These are phyloP conservation scores for Temnothorax rugatulus DNA, from an alignment of 2,888 invertebrate species.

Conservation along the genomic window DNA sequence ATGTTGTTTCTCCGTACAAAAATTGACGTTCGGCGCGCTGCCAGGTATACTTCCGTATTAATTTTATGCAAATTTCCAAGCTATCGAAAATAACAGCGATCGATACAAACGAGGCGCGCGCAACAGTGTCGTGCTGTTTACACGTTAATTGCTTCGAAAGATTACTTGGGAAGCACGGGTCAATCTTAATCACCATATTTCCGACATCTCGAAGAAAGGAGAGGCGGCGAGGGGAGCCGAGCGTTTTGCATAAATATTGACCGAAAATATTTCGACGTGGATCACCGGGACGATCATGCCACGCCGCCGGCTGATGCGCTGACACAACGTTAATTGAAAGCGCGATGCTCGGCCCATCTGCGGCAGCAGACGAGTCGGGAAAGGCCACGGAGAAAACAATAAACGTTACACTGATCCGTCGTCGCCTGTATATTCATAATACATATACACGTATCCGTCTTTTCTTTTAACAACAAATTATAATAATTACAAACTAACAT, in stretches of 20 bases:
- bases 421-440: background rate
- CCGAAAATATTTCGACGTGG: slow-evolving; percentile 81
- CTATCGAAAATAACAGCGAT: slow-evolving; percentile 40
- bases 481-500: background rate
- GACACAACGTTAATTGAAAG: slow-evolving; percentile 83
- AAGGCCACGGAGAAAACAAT: slow-evolving; percentile 23
- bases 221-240: slow-evolving; percentile 34
- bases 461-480: background rate
- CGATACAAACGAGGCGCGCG: slow-evolving; percentile 40
- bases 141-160: slow-evolving; percentile 47
- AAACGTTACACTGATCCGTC: slow-evolving; percentile 15
- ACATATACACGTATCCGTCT: background rate
- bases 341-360: slow-evolving; percentile 53
- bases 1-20: background rate
- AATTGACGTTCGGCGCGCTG: slow-evolving; percentile 36
- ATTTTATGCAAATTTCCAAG: slow-evolving; percentile 45
- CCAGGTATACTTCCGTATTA: slow-evolving; percentile 26
- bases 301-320: slow-evolving; percentile 80
- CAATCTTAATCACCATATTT: slow-evolving; percentile 46
- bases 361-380: slow-evolving; percentile 9
- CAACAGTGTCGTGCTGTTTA: slow-evolving; percentile 26
- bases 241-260: slow-evolving; percentile 83
- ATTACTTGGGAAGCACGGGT: slow-evolving; percentile 42
- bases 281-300: slow-evolving; percentile 66
- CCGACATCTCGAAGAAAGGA: slow-evolving; percentile 50